Evolutionary conservation across 2,888 invertebrate genomes (phyloP).

Genomic region (Endomychus coccineus): DNA sequence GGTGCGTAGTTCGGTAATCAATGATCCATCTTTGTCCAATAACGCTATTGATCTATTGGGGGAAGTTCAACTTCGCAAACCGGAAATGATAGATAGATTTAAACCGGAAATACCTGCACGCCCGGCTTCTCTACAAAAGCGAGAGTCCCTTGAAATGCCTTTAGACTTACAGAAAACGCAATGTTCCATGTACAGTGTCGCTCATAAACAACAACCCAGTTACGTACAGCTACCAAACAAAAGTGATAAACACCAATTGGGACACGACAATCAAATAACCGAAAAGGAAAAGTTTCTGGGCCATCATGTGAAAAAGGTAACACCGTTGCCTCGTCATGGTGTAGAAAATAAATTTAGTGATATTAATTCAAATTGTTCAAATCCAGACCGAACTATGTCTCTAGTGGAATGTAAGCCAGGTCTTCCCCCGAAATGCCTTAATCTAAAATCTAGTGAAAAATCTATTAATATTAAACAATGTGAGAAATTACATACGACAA

Average conservation of each 20-base stretch:
- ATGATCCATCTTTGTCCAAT: slow-evolving; percentile 12
- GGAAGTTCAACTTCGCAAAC: slow-evolving; percentile 49
- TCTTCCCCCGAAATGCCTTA: slow-evolving; percentile 19
- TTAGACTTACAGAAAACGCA: slow-evolving; percentile 56
- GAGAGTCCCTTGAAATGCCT: slow-evolving; percentile 23
- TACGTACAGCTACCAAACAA: slow-evolving; percentile 34
- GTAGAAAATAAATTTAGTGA: slow-evolving; percentile 33
- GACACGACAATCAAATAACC: slow-evolving; percentile 41
- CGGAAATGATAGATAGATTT: slow-evolving; percentile 41
- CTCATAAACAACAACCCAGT: slow-evolving; percentile 67
- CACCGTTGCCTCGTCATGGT: slow-evolving; percentile 21
- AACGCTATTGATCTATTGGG: slow-evolving; percentile 24
- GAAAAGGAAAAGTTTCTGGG: slow-evolving; percentile 42
- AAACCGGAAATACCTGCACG: slow-evolving; percentile 79
- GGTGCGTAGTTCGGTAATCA: slow-evolving; percentile 13
- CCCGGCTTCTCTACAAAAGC: slow-evolving; percentile 56
- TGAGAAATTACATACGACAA: slow-evolving; percentile 22
- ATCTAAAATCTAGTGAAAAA: slow-evolving; percentile 11
- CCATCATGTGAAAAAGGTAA: slow-evolving; percentile 25
- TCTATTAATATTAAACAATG: slow-evolving; percentile 18
- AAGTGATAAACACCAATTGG: slow-evolving; percentile 33
- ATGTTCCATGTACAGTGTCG: slow-evolving; percentile 55
- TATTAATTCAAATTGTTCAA: slow-evolving; percentile 8
- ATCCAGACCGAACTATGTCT: neutral
- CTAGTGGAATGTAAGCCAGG: slow-evolving; percentile 10